Base-by-base conservation (phyloP, 1,140 invertebrate genomes). In the Periplaneta americana region DNA sequence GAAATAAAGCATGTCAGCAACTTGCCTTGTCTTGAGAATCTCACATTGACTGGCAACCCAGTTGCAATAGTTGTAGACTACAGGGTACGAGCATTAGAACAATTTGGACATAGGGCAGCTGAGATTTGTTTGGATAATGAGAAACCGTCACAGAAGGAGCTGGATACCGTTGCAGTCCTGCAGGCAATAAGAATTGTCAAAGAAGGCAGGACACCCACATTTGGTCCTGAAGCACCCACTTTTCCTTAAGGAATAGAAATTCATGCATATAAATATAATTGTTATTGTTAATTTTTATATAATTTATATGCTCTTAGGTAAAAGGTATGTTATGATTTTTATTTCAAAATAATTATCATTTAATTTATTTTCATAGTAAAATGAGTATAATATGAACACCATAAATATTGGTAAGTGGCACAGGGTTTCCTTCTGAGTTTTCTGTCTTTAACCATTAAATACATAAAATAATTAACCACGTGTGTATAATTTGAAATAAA, bases 131-230 rank as follows among this genome's bases (percentile, higher is more conserved):
- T 98, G 75, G 98, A 98, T 86, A 96, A 96, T 86, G 94, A 97
- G 85, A 95, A 93, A 84, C 93, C 96, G 0, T 94, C 94, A 34
- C 94, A 96, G 86, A 94, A 95, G 84, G 97, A 99, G 88, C 87
- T 98, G 75, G 97, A 98, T 86, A 98, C 95, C 18, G 96, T 97
- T 1, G 93, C 96, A 48, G 93, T 98, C 18, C 88, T 98, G 75
- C 94, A 97, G 86, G 97, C 97, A 1, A 89, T 98, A 79, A 91
- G 94, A 85, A 93, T 92, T 80, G 93, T 93, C 4, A 90, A 90
- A 81, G 91, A 93, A 83, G 91, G 91, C n/a, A 89, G 90, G 85
- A 87, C 89, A 3, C 88, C 89, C 0, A 86, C 85, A 4, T 88
- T 88, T 9, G 34, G 34, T 33, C 37, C 39, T 34, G 33, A 80